Percentiles rank a stretch among this genome's conserved stretches.
Conservation (phyloP, 2,888 invertebrate genomes). For the Amorpha juglandis region DNA sequence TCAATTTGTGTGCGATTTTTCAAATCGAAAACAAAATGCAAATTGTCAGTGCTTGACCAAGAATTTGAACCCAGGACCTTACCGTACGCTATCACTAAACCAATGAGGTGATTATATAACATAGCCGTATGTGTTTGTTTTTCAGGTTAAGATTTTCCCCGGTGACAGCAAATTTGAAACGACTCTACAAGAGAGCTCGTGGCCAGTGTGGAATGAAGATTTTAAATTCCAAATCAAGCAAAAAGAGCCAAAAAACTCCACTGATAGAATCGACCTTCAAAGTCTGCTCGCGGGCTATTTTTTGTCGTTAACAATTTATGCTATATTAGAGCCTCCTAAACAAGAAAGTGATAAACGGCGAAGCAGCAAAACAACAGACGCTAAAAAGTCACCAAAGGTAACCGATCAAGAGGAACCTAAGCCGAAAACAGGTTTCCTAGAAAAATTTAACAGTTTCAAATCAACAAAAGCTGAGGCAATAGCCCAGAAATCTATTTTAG, state of each 20-base stretch:
- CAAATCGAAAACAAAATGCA: no score
- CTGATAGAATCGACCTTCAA: conserved; percentile 79
- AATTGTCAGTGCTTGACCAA: no score
- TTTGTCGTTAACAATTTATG: conserved; percentile 88
- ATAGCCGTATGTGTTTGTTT: conserved; percentile 37
- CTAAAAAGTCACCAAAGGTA: conserved; percentile 65
- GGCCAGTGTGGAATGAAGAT: conserved; percentile 92
- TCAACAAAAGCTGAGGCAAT: conserved; percentile 73
- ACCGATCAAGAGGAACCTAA: conserved; percentile 77
- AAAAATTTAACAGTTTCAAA: conserved; percentile 78
- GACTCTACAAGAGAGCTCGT: conserved; percentile 88
- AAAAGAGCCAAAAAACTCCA: conserved; percentile 77
- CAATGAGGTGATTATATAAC: no score
- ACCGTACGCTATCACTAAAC: no score
- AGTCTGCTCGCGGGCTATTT: conserved; percentile 87
- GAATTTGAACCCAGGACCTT: no score
- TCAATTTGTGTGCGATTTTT: no score
- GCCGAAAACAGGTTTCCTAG: conserved; percentile 78
- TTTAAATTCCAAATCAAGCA: conserved; percentile 87
- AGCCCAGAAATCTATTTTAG: conserved; percentile 80
- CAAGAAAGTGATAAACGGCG: conserved; percentile 66
- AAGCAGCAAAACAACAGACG: conserved; percentile 62
- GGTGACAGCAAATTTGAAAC: conserved; percentile 91
- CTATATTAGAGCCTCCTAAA: conserved; percentile 85
- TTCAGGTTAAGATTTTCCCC: conserved; percentile 91